Percentiles rank a stretch among this genome's conserved stretches.
These are phyloP conservation scores for Maniola hyperantus DNA, from an alignment of 2,888 invertebrate genomes.

Conservation along the genomic window DNA sequence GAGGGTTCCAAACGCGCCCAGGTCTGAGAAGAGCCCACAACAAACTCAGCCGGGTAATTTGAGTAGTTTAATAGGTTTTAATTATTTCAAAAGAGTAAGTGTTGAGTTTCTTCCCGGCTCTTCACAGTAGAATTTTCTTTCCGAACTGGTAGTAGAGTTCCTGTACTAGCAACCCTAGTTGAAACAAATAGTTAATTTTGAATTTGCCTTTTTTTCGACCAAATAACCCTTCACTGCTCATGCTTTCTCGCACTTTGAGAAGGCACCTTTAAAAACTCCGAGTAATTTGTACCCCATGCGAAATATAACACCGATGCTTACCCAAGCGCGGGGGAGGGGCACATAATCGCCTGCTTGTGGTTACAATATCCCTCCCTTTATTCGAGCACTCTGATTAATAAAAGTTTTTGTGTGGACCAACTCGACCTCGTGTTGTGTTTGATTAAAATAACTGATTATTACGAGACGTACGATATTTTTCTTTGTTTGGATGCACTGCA, in stretches of 20 bases:
- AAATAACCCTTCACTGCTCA: background rate
- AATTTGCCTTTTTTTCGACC: no score
- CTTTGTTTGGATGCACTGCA: no score
- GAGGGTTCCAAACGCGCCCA: no score
- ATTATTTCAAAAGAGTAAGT: no score
- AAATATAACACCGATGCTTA: slow-evolving; percentile 58
- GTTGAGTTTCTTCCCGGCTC: no score
- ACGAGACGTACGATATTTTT: background rate
- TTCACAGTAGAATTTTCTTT: no score
- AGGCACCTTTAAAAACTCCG: slow-evolving; percentile 44
- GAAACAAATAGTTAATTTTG: no score
- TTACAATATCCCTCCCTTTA: slow-evolving; percentile 42
- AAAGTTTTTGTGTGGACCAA: slow-evolving; percentile 9
- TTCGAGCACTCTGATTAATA: slow-evolving; percentile 26
- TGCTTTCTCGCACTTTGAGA: slow-evolving; percentile 31
- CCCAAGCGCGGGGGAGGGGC: slow-evolving; percentile 27
- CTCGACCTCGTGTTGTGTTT: background rate
- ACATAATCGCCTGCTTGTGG: slow-evolving; percentile 38
- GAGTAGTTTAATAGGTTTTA: no score
- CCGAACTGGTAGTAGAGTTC: no score
- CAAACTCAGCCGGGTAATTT: no score
- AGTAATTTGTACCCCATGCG: slow-evolving; percentile 67
- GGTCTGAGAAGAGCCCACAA: no score
- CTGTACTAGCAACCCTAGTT: no score
- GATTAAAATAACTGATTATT: slow-evolving; percentile 21